Base-by-base conservation (phyloP, 92 coral and sea anemone genomes). In the Diadumene lineata region DNA sequence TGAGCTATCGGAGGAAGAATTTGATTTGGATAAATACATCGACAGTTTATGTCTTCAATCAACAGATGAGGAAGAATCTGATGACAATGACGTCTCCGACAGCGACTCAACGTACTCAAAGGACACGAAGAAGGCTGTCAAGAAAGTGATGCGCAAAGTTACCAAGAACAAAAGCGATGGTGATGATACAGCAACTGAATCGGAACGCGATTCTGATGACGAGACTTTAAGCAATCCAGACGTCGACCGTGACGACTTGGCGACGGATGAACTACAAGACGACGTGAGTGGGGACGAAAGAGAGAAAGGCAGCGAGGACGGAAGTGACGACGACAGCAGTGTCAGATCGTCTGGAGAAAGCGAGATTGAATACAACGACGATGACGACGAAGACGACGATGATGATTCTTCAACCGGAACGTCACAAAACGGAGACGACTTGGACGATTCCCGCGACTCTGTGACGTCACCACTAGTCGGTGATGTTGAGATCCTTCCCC, bases 11-110 rank as follows among this genome's bases (percentile, higher is more conserved):
- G 75, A 68, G 19, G 73, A 76, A 0, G 84, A 43, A 26, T 86
- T 86, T 58, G 87, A 86, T 56, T 17, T 82, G 46, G 70, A 86
- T n/a, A 66, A 48, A 43, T 76, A 86, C 51, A 33, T 86, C 57
- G 70, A 55, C 24, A 86, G 58, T 32, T 74, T 86, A 26, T 67
- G 83, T 28, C 66, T 48, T 23, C 60, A 69, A n/a, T 58, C 76
- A 10, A 71, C 74, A 58, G 83, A 77, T 44, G 48, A 71, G 13
- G 90, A 76, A 8, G 81, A 31, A 11, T 77, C 87, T 27, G 83
- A 32, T n/a, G 65, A 31, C 18, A 43, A 69, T 16, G 90, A 76
- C 8, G 48, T 4, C 6, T 38, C 48, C 48, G 48, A 38, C 48
- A 38, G 7, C 7, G 72, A 31, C 31, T 69, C 74, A 31, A 30